These are phyloP conservation scores for Ophiothrix spiculata DNA, from an alignment of 35 echinoderm and acorn worm species.

Conservation along the genomic window DNA sequence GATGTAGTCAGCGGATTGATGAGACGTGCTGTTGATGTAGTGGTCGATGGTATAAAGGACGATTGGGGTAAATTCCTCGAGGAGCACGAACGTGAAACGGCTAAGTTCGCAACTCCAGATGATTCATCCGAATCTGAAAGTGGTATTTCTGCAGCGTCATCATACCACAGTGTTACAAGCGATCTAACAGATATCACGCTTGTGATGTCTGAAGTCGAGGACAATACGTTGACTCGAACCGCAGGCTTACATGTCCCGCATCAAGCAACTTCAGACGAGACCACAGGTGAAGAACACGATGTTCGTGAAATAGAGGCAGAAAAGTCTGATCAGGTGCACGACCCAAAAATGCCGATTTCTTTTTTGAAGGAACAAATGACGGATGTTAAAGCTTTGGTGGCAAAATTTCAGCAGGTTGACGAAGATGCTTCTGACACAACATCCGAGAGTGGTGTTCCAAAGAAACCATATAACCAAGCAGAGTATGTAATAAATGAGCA, in stretches of 20 bases:
- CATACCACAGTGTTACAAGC: not conserved
- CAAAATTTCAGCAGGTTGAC: conserved; percentile 5
- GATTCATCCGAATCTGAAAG: not conserved
- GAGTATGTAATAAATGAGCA: not conserved
- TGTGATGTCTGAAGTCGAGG: not conserved
- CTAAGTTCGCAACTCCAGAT: not conserved
- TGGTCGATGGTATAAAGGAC: not conserved
- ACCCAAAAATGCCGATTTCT: too few relatives aligned
- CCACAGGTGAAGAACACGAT: too few relatives aligned
- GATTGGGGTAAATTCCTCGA: not conserved
- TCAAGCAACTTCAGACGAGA: too few relatives aligned
- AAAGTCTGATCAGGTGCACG: too few relatives aligned
- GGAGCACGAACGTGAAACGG: not conserved
- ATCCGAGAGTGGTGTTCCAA: not conserved
- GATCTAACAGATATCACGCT: not conserved
- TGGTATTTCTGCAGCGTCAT: not conserved
- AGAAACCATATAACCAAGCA: not conserved
- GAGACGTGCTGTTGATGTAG: not conserved
- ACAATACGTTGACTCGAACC: not conserved
- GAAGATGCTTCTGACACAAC: not conserved
- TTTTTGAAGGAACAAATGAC: conserved; percentile 26
- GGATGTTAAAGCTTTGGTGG: conserved; percentile 22
- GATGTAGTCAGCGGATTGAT: not conserved
- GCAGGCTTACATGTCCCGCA: too few relatives aligned
- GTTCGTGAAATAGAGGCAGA: too few relatives aligned